Conservation (phyloP, 2,888 invertebrate species). For the Corythucha ciliata region DNA sequence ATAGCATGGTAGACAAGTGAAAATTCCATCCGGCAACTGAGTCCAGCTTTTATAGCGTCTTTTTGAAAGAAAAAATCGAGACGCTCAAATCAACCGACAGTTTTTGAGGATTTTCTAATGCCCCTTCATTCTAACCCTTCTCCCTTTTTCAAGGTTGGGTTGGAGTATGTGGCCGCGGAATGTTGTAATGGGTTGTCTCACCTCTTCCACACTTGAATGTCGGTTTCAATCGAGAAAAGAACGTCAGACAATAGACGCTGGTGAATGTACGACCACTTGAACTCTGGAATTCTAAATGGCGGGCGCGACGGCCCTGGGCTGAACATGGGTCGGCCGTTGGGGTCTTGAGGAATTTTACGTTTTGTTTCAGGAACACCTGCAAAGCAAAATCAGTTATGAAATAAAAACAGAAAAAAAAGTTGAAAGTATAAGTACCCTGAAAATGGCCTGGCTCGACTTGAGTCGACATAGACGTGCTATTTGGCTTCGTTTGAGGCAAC, state of each 20-base stretch:
- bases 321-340: conserved; percentile 67
- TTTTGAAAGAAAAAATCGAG: too few relatives aligned
- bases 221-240: conserved; percentile 91
- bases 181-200: conserved; percentile 12
- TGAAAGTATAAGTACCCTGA: conserved; percentile 45
- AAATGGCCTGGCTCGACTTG: conserved; percentile 80
- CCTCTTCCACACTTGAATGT: conserved; percentile 78
- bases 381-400: not conserved
- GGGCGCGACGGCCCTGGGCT: conserved; percentile 87
- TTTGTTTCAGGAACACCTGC: conserved; percentile 44
- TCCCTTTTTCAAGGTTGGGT: too few relatives aligned
- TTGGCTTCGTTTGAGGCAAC: conserved; percentile 61
- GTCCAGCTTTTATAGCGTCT: too few relatives aligned
- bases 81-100: too few relatives aligned
- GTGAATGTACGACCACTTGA: conserved; percentile 99
- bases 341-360: conserved; percentile 42
- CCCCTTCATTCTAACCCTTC: too few relatives aligned
- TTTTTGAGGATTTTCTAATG: too few relatives aligned
- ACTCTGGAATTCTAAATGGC: conserved; percentile 97
- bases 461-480: conserved; percentile 69
- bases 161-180: not conserved
- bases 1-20: too few relatives aligned
- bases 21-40: too few relatives aligned
- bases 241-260: conserved; percentile 92
- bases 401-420: not conserved